Evolutionary conservation across 2,113 vertebrate genomes (phyloP).

Genomic region (Sarotherodon lohbergeri): DNA sequence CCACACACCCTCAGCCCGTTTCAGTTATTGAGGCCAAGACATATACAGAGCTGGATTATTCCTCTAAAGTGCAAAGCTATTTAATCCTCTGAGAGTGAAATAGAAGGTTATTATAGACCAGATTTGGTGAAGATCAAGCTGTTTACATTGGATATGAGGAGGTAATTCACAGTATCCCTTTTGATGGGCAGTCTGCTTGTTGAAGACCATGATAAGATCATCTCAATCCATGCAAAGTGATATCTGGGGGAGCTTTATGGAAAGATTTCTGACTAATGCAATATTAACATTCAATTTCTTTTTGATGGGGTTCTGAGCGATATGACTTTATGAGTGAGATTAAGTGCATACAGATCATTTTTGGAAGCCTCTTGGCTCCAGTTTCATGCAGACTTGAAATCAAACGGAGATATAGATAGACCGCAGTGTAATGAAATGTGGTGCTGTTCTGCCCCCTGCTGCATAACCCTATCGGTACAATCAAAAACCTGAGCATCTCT

Average conservation of each 20-base stretch:
- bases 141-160: slow-evolving; percentile 52
- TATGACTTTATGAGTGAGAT: slow-evolving; percentile 20
- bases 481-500: neutral
- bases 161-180: slow-evolving; percentile 44
- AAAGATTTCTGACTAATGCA: slow-evolving; percentile 44
- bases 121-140: slow-evolving; percentile 64
- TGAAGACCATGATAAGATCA: slow-evolving; percentile 55
- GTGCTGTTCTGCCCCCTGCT: slow-evolving; percentile 57
- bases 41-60: slow-evolving; percentile 57
- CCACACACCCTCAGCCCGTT: slow-evolving; percentile 14
- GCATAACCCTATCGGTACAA: neutral
- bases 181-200: slow-evolving; percentile 33
- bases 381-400: neutral
- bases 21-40: slow-evolving; percentile 53
- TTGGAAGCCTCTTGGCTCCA: neutral
- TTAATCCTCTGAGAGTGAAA: slow-evolving; percentile 60
- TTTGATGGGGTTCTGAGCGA: slow-evolving; percentile 13
- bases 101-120: slow-evolving; percentile 44
- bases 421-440: neutral
- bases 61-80: slow-evolving; percentile 58
- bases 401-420: neutral
- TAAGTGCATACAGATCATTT: slow-evolving; percentile 20
- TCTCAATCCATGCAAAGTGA: slow-evolving; percentile 48
- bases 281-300: slow-evolving; percentile 56
- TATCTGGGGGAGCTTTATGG: slow-evolving; percentile 38